Evolutionary conservation across 2,888 invertebrate genomes (phyloP).

Genomic region (Lottia gigantea): DNA sequence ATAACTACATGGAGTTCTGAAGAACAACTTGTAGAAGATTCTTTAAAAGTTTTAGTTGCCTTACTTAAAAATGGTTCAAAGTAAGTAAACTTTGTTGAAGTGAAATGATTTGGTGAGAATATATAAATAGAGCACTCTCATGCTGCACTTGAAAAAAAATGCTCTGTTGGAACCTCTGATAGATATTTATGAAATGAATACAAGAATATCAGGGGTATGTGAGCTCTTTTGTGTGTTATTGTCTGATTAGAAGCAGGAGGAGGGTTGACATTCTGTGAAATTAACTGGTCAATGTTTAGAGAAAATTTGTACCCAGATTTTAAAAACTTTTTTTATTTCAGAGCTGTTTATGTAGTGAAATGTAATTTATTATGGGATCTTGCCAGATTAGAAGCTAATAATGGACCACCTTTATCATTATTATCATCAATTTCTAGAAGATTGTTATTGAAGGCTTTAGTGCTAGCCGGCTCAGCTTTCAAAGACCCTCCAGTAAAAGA

Average conservation of each 20-base stretch:
- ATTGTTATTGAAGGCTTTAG: constrained; percentile 80
- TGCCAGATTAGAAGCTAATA: constrained; percentile 71
- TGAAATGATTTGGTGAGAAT: not conserved
- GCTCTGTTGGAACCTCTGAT: too few relatives aligned
- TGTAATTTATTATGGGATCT: constrained; percentile 72
- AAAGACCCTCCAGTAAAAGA: constrained; percentile 55
- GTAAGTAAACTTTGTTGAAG: constrained; percentile 61
- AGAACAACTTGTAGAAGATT: constrained; percentile 74
- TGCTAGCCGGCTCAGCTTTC: constrained; percentile 74
- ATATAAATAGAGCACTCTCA: too few relatives aligned
- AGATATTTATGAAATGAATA: too few relatives aligned
- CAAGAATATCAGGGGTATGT: too few relatives aligned
- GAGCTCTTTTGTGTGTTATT: too few relatives aligned
- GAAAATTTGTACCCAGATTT: not conserved
- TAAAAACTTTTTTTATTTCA: constrained; percentile 66
- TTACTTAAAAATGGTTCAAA: constrained; percentile 72
- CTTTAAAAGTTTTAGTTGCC: constrained; percentile 74
- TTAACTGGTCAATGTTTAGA: too few relatives aligned
- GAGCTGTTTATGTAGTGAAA: constrained; percentile 73
- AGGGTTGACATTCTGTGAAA: too few relatives aligned
- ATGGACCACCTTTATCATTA: constrained; percentile 69
- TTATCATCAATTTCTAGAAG: constrained; percentile 75
- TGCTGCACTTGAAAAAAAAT: too few relatives aligned
- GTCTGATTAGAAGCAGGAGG: too few relatives aligned
- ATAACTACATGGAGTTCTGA: constrained; percentile 76